Percentiles rank a stretch among this genome's conserved stretches.
These are phyloP conservation scores for Asobara japonica DNA, from an alignment of 1,140 invertebrate genomes.

Conservation along the genomic window DNA sequence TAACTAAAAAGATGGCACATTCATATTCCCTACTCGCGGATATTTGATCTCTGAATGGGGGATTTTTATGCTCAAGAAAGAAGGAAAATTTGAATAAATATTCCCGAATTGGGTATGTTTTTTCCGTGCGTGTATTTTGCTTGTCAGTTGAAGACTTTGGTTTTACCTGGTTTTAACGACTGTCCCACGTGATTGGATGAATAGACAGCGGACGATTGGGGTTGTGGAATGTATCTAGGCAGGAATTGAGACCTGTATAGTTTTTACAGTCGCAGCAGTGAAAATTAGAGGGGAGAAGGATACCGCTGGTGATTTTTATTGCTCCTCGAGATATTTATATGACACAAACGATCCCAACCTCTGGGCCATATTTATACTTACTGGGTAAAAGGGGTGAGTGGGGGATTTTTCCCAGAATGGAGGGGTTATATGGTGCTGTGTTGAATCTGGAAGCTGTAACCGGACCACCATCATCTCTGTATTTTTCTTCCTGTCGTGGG, in stretches of 20 bases:
- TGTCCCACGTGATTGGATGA: neutral
- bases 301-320: conserved; percentile 14
- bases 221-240: neutral
- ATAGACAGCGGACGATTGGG: neutral
- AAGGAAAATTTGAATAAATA: no score
- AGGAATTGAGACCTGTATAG: conserved; percentile 4
- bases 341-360: conserved; percentile 15
- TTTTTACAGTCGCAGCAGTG: neutral
- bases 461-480: neutral
- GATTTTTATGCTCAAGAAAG: neutral
- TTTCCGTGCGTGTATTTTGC: neutral
- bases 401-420: neutral
- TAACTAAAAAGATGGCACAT: no score
- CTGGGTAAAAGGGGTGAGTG: neutral
- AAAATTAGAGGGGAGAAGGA: conserved; percentile 4
- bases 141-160: neutral
- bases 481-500: neutral
- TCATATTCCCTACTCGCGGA: no score
- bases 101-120: no score
- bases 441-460: neutral
- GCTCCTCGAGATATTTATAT: conserved; percentile 19
- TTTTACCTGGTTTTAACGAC: neutral
- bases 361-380: conserved; percentile 6
- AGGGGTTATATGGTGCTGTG: neutral
- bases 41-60: no score